These are phyloP conservation scores for Neolamprologus multifasciatus DNA, from an alignment of 2,797 vertebrate species.

Conservation along the genomic window DNA sequence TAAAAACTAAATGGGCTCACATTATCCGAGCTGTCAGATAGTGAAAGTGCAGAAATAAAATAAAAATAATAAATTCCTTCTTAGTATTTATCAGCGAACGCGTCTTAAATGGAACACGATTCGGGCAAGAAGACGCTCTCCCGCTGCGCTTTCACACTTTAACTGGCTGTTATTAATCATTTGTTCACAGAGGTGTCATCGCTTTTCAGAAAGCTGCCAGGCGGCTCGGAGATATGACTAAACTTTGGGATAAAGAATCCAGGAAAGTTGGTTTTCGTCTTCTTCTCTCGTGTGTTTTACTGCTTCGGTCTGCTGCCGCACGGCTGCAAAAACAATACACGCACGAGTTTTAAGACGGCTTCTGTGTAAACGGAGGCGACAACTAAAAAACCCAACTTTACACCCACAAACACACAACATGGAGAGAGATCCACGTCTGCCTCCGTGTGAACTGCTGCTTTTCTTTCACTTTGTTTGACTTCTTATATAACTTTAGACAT, in stretches of 20 bases:
- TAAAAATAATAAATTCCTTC: neutral
- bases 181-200: constrained; percentile 1
- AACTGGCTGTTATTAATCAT: constrained; percentile 26
- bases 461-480: neutral
- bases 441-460: neutral
- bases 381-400: neutral
- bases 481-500: neutral
- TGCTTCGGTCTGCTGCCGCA: neutral
- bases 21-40: neutral
- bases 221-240: neutral
- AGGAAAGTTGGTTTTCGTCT: neutral
- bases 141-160: constrained; percentile 7
- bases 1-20: neutral
- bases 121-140: neutral
- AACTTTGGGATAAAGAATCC: neutral
- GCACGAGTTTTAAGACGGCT: neutral
- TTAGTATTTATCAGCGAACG: neutral
- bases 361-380: neutral
- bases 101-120: neutral
- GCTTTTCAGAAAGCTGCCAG: neutral
- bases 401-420: neutral
- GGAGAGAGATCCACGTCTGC: neutral
- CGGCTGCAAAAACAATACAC: neutral
- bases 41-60: neutral
- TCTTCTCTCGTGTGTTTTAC: neutral